A percentile compares a stretch with the other conserved stretches of the same genome.
These are phyloP conservation scores for Ctenicera cuprea DNA, from an alignment of 2,888 invertebrate genomes.

Conservation along the genomic window DNA sequence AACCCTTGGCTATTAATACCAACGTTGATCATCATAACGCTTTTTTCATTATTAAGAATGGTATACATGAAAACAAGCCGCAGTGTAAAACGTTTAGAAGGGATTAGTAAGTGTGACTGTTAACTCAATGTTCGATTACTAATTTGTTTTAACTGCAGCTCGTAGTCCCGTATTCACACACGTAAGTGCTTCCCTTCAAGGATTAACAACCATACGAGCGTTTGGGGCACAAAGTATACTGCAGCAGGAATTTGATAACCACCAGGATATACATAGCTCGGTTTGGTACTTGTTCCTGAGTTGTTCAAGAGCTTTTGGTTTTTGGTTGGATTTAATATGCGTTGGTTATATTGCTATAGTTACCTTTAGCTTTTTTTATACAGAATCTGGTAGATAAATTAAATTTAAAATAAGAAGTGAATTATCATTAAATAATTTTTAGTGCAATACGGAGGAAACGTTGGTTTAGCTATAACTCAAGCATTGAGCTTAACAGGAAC, in stretches of 20 bases:
- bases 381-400: slow-evolving; percentile 64
- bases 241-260: slow-evolving; percentile 85
- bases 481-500: slow-evolving; percentile 72
- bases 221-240: slow-evolving; percentile 88
- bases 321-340: slow-evolving; percentile 83
- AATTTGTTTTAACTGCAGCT: slow-evolving; percentile 71
- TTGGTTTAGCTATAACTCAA: slow-evolving; percentile 71
- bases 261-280: slow-evolving; percentile 91
- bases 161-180: slow-evolving; percentile 86
- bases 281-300: slow-evolving; percentile 83
- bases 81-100: slow-evolving; percentile 83
- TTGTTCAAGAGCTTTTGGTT: slow-evolving; percentile 80
- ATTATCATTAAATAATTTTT: slow-evolving; percentile 48
- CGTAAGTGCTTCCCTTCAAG: slow-evolving; percentile 90
- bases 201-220: slow-evolving; percentile 93
- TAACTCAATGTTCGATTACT: neutral
- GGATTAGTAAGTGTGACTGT: slow-evolving; percentile 76
- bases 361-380: slow-evolving; percentile 79
- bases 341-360: slow-evolving; percentile 80
- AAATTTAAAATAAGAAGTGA: neutral
- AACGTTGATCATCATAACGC: slow-evolving; percentile 77
- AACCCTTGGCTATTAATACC: slow-evolving; percentile 83
- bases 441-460: slow-evolving; percentile 68
- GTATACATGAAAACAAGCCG: slow-evolving; percentile 85
- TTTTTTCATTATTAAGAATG: slow-evolving; percentile 80